Evolutionary conservation across 2,797 vertebrate species (phyloP), one percentile per base, ranked within the genome.

Genomic region (Siniperca scherzeri): DNA sequence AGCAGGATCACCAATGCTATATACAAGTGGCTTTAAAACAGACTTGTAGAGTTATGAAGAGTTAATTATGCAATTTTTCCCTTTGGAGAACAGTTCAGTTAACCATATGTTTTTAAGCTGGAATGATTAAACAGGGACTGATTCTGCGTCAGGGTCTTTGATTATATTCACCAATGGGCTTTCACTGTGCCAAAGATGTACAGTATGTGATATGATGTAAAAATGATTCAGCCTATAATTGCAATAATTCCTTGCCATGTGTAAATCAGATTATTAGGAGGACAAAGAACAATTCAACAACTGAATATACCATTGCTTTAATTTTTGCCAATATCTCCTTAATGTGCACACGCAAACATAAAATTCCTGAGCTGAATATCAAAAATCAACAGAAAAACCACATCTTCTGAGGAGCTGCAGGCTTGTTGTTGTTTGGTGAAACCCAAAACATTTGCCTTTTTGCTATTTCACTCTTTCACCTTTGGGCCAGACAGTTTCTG

Each of bases 401-500:
- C 4, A 61, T 19, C 48, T 60, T 77, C 36, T 74, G 2, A 73
- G 25, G 27, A 66, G 50, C 69, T 72, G 33, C 46, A 73, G n/a
- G 69, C 12, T 13, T 73, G 52, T 56, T 69, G 74, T 70, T 60
- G 56, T 77, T 66, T 53, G 57, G 74, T 25, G 2, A 52, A n/a
- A 56, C 50, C 56, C 16, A 42, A 61, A 79, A 65, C 38, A 44
- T 75, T 80, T 27, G 9, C 25, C 27, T 72, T 82, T 77, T 73
- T 67, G 64, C 44, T 22, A 8, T 77, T 76, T 56, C 16, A 68
- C 71, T 80, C 77, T 78, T 74, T 76, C 73, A 72, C 81, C 78
- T 82, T 76, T 79, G 66, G 69, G 78, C 82, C 79, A 81, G 71
- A 82, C 65, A 57, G 77, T 46, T 56, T 80, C 57, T 17, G 33